These are phyloP conservation scores for Melieria picta DNA, from an alignment of 2,888 invertebrate species.

Conservation along the genomic window DNA sequence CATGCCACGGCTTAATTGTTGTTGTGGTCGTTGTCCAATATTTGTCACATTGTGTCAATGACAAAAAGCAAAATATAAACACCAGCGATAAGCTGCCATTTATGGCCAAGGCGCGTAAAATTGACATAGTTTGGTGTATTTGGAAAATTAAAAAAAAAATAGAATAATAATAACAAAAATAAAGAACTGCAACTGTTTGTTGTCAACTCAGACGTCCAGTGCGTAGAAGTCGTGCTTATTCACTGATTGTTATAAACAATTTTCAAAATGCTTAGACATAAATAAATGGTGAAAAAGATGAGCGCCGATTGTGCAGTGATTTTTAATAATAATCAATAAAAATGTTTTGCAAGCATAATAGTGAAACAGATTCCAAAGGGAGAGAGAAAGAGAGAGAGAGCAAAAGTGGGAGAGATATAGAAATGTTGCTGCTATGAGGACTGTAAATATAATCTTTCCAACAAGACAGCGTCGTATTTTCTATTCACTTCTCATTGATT, in stretches of 20 bases:
- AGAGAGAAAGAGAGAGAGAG: too few relatives aligned
- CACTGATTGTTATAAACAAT: neutral
- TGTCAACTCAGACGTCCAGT: neutral
- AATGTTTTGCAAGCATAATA: too few relatives aligned
- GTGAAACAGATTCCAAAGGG: too few relatives aligned
- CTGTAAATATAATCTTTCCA: too few relatives aligned
- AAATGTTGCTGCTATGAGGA: too few relatives aligned
- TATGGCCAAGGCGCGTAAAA: constrained; percentile 47
- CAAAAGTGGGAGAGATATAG: too few relatives aligned
- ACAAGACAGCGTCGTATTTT: too few relatives aligned
- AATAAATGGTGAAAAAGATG: neutral
- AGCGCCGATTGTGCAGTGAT: neutral
- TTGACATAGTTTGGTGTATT: constrained; percentile 45
- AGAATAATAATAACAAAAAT: constrained; percentile 6
- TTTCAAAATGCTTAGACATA: neutral
- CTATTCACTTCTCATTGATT: too few relatives aligned
- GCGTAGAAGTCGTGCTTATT: neutral
- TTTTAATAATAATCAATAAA: neutral
- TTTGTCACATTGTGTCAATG: constrained; percentile 38
- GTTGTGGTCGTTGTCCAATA: constrained; percentile 55
- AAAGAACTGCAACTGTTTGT: neutral
- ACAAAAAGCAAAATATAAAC: constrained; percentile 47
- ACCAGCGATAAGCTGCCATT: constrained; percentile 50
- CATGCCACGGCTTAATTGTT: constrained; percentile 53
- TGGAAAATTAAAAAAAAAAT: constrained; percentile 3